A percentile compares a stretch with the other conserved stretches of the same genome.
phyloP scores from a whole-genome alignment of 1,140 invertebrate genomes.

The Argopecten irradians region DNA sequence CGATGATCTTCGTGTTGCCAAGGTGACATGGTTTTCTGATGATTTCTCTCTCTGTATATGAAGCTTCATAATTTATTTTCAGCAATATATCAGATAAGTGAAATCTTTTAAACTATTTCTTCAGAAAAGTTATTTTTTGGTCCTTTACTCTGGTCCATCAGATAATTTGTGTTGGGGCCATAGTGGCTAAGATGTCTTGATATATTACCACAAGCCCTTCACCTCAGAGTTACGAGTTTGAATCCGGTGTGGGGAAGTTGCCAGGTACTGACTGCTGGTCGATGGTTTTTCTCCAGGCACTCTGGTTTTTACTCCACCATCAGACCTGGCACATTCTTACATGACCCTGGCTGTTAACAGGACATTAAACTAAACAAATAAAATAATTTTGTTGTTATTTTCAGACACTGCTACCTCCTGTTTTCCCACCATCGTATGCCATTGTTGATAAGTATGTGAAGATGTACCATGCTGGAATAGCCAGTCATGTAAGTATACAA shows the following conservation, averaged over 20 bases:
- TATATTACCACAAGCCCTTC: no score
- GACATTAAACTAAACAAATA: no score
- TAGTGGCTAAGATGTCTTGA: no score
- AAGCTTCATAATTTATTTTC: not conserved
- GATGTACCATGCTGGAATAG: slow-evolving; percentile 95
- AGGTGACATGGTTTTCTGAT: slow-evolving; percentile 76
- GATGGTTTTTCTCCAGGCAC: no score
- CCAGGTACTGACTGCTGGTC: no score
- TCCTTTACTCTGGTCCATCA: not conserved
- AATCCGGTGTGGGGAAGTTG: no score
- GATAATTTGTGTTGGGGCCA: not conserved
- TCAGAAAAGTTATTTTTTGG: not conserved
- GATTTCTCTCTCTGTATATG: not conserved
- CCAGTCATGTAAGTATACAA: slow-evolving; percentile 86
- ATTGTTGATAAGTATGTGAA: slow-evolving; percentile 93
- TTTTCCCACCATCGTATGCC: slow-evolving; percentile 97
- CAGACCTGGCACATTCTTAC: no score
- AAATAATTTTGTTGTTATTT: slow-evolving; percentile 60
- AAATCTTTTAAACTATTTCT: no score
- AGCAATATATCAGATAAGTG: no score
- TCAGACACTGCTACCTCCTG: slow-evolving; percentile 90
- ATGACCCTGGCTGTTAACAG: no score
- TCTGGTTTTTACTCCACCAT: no score
- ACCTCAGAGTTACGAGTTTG: no score
- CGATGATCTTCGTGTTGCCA: slow-evolving; percentile 94